phyloP scores from a whole-genome alignment of 2,113 vertebrate genomes.

The Cinclus cinclus region DNA sequence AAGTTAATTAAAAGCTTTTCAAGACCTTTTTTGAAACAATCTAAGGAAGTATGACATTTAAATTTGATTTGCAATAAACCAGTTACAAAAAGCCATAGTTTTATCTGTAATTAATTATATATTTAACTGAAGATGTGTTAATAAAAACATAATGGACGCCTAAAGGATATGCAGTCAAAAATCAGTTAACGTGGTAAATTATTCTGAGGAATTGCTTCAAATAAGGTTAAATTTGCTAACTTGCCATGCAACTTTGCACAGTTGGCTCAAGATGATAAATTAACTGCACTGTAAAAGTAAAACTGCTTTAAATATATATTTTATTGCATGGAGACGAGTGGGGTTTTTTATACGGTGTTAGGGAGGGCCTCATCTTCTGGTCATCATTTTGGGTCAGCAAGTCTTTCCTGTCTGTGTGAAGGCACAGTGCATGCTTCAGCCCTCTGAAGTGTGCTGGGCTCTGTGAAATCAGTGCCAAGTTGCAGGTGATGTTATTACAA shows the following conservation, averaged over 20 bases:
- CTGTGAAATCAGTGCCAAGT: not conserved
- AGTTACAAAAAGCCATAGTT: not conserved
- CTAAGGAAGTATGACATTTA: not conserved
- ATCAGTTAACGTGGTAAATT: not conserved
- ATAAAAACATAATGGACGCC: not conserved
- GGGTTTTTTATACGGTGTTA: not conserved
- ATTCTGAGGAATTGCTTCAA: not conserved
- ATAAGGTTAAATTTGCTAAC: not conserved
- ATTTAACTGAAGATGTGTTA: not conserved
- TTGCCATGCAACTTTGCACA: not conserved
- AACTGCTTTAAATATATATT: not conserved
- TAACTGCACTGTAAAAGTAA: not conserved
- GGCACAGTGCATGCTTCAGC: not conserved
- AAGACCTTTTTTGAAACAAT: not conserved
- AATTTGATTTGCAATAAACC: not conserved
- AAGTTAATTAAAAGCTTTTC: not conserved
- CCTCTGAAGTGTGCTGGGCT: not conserved
- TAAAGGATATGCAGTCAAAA: not conserved
- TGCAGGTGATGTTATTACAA: not conserved
- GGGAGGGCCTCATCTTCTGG: not conserved
- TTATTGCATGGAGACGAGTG: not conserved
- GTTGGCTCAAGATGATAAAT: not conserved
- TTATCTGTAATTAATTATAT: not conserved
- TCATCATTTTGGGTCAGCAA: not conserved
- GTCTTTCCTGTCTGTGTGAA: not conserved